Percentiles rank a stretch among this genome's conserved stretches.
These are phyloP conservation scores for Alosa alosa DNA, from an alignment of 2,113 vertebrate species.

Conservation along the genomic window DNA sequence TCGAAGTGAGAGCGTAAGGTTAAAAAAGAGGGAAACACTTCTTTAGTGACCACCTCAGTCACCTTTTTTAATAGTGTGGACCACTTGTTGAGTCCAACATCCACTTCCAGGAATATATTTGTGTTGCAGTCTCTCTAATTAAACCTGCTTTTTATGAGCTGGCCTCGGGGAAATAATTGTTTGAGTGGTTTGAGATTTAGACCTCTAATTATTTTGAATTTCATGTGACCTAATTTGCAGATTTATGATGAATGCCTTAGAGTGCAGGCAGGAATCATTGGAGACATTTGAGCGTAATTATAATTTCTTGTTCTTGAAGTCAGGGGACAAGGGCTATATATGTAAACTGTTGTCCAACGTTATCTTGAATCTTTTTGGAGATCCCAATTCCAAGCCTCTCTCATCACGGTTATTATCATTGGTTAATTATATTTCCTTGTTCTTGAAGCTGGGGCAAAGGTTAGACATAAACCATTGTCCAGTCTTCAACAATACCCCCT, in stretches of 20 bases:
- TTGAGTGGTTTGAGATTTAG: neutral
- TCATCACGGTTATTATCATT: neutral
- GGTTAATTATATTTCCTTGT: slow-evolving; percentile 37
- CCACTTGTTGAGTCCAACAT: neutral
- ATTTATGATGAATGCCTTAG: neutral
- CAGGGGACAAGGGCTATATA: neutral
- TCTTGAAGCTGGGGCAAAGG: slow-evolving; percentile 21
- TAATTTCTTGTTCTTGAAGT: neutral
- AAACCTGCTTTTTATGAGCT: neutral
- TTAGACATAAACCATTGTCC: slow-evolving; percentile 31
- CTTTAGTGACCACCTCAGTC: neutral
- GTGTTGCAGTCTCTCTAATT: neutral
- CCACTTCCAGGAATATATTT: neutral
- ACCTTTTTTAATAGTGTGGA: neutral
- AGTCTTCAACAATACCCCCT: slow-evolving; percentile 29
- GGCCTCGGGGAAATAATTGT: neutral
- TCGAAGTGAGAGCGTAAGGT: neutral
- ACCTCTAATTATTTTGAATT: neutral
- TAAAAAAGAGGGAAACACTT: neutral
- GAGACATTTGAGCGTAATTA: neutral
- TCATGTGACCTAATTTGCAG: slow-evolving; percentile 7
- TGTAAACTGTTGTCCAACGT: neutral
- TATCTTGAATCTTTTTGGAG: neutral
- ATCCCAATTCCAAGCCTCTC: neutral
- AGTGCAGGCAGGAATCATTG: neutral